A percentile compares a stretch with the other conserved stretches of the same genome.
Conservation (phyloP, 2,888 invertebrate genomes). For the Miltochrista miniata region DNA sequence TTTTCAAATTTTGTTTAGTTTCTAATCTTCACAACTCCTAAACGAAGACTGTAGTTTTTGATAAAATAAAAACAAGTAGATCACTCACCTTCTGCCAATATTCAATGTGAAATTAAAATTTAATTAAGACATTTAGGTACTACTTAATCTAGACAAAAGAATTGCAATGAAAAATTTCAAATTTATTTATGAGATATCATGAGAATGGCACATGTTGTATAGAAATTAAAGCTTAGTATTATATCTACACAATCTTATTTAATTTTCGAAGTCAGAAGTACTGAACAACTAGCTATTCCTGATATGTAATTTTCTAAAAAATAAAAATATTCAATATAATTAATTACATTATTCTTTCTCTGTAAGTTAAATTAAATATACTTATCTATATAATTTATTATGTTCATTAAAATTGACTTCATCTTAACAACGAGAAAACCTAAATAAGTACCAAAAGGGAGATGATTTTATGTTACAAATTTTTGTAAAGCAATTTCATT, state of each 20-base stretch:
- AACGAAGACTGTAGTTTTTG: slow-evolving; percentile 19
- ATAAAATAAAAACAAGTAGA: too few species aligned
- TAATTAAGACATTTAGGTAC: too few species aligned
- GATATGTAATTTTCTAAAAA: slow-evolving; percentile 34
- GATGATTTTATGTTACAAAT: slow-evolving; percentile 10
- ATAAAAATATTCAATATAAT: not conserved
- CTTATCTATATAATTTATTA: not conserved
- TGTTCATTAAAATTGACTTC: slow-evolving; percentile 26
- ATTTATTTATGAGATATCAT: slow-evolving; percentile 42
- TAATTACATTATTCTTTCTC: not conserved
- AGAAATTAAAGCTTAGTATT: slow-evolving; percentile 50
- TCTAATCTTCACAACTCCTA: slow-evolving; percentile 1
- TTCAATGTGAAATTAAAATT: too few species aligned
- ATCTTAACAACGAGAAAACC: slow-evolving; percentile 16
- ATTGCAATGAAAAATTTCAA: slow-evolving; percentile 31
- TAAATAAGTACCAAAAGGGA: slow-evolving; percentile 14
- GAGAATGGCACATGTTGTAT: slow-evolving; percentile 54
- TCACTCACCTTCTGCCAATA: too few species aligned
- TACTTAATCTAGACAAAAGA: too few species aligned
- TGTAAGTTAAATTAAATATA: not conserved
- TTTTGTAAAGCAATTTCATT: not conserved
- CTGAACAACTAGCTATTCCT: slow-evolving; percentile 8
- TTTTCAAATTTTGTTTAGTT: slow-evolving; percentile 7
- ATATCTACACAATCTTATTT: slow-evolving; percentile 20
- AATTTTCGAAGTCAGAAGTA: slow-evolving; percentile 12